A percentile compares a stretch with the other conserved stretches of the same genome.
phyloP scores from a whole-genome alignment of 2,113 vertebrate genomes.

The Dryoscopus gambensis region DNA sequence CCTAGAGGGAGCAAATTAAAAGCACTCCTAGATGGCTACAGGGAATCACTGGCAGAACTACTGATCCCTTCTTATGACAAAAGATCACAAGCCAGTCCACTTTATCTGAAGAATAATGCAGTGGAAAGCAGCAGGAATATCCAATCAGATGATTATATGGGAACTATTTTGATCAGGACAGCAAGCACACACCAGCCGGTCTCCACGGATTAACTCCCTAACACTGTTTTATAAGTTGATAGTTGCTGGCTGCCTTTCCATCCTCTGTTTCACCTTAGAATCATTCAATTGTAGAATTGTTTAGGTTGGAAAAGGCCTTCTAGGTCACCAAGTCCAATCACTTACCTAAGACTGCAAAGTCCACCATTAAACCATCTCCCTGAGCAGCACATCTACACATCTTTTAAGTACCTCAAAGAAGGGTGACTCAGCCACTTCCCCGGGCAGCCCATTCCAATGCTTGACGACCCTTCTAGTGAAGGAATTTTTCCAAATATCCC shows the following conservation, averaged over 20 bases:
- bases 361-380: not conserved
- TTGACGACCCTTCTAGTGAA: not conserved
- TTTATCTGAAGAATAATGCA: conserved; percentile 61
- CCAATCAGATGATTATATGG: conserved; percentile 42
- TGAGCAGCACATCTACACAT: not conserved
- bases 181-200: not conserved
- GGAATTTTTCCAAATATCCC: not conserved
- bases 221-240: not conserved
- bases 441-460: not conserved
- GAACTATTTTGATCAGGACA: conserved; percentile 51
- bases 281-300: not conserved
- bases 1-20: not conserved
- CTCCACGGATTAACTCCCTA: not conserved
- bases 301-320: not conserved
- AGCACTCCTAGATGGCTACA: not conserved
- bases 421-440: not conserved
- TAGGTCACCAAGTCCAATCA: not conserved
- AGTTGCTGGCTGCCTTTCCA: not conserved
- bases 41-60: not conserved
- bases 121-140: conserved; percentile 38
- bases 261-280: not conserved
- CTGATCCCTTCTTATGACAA: not conserved
- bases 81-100: not conserved
- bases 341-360: not conserved
- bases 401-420: not conserved